Evolutionary conservation across 2,113 vertebrate species (phyloP).

Genomic region (Scalopus aquaticus): DNA sequence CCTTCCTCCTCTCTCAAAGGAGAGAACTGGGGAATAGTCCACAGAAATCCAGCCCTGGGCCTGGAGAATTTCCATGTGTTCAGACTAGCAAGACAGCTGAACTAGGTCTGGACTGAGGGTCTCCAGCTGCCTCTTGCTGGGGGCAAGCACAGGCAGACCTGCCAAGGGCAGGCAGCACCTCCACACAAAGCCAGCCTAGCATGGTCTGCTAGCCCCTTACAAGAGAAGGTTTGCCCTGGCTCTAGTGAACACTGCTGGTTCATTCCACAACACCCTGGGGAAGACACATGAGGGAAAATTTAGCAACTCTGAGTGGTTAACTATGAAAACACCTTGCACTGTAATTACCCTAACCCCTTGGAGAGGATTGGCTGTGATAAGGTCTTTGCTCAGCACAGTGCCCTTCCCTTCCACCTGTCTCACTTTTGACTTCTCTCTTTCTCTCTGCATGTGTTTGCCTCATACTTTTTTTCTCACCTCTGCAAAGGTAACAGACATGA

Average conservation of each 20-base stretch:
- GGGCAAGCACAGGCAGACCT: not conserved
- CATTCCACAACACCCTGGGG: not conserved
- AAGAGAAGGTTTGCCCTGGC: not conserved
- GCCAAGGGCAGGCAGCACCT: not conserved
- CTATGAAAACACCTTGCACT: not conserved
- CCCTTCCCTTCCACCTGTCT: slow-evolving; percentile 74
- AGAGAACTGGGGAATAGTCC: not conserved
- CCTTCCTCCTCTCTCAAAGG: not conserved
- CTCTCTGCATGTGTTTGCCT: slow-evolving; percentile 75
- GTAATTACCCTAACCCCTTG: not conserved
- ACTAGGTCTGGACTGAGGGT: too few relatives aligned
- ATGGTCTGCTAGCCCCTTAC: not conserved
- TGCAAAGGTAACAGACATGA: slow-evolving; percentile 99
- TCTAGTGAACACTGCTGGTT: not conserved
- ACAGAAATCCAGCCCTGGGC: not conserved
- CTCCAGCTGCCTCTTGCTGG: not conserved
- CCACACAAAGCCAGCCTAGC: not conserved
- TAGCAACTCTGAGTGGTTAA: not conserved
- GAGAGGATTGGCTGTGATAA: not conserved
- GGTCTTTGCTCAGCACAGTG: not conserved
- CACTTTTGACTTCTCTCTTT: slow-evolving; percentile 80
- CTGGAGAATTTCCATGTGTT: not conserved
- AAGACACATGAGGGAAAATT: not conserved
- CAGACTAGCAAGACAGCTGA: not conserved
- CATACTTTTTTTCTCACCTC: slow-evolving; percentile 79